phyloP scores from a whole-genome alignment of 1,140 invertebrate genomes.

The Drosophila repleta region DNA sequence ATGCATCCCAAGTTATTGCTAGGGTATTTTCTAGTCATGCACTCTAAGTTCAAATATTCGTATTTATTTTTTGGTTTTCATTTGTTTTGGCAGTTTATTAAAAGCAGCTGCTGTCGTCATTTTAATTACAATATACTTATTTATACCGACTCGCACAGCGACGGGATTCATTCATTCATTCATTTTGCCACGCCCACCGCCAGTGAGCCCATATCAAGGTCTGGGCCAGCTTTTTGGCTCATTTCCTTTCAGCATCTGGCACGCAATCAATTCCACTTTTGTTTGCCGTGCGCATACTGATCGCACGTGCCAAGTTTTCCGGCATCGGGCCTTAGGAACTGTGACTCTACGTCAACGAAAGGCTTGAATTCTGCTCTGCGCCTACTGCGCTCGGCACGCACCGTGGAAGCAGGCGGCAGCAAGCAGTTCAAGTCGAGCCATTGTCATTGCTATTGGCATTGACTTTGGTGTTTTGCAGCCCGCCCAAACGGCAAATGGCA shows the following conservation, averaged over 20 bases:
- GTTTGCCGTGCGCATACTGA: conserved; percentile 31
- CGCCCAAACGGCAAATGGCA: conserved; percentile 15
- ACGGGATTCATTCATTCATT: conserved; percentile 14
- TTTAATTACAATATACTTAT: conserved; percentile 73
- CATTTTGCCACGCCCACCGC: conserved; percentile 24
- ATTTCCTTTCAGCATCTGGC: conserved; percentile 64
- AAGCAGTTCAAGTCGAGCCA: conserved; percentile 1
- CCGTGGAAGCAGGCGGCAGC: neutral
- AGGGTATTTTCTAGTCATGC: neutral
- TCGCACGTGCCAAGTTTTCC: conserved; percentile 39
- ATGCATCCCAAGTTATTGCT: neutral
- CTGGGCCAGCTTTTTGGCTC: conserved; percentile 31
- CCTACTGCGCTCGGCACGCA: conserved; percentile 26
- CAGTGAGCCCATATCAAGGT: conserved; percentile 3
- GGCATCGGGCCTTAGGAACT: neutral
- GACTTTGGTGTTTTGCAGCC: conserved; percentile 59
- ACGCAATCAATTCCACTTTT: conserved; percentile 76
- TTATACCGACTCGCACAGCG: conserved; percentile 22
- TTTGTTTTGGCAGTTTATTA: conserved; percentile 78
- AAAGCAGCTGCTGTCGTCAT: conserved; percentile 69
- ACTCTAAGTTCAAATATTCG: conserved; percentile 26
- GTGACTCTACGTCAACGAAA: conserved; percentile 17
- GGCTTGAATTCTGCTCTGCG: conserved; percentile 36
- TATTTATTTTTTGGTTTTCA: conserved; percentile 40
- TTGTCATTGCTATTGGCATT: conserved; percentile 45